Evolutionary conservation across 2,888 invertebrate genomes (phyloP), one percentile per base, ranked within the genome.

Genomic region (Biston stratarius): DNA sequence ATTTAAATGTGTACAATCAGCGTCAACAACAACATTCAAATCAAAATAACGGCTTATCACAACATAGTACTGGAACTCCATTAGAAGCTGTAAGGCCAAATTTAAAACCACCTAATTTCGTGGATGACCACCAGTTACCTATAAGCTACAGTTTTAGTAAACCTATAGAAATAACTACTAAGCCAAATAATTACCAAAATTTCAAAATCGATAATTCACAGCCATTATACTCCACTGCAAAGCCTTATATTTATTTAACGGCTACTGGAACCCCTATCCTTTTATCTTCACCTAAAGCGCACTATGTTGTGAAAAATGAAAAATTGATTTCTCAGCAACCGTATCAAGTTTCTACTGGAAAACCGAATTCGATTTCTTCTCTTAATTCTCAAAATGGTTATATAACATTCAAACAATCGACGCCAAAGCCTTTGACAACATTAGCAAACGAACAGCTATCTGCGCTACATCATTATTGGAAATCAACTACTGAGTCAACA

Each of bases 71-170:
- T 67, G 82, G 80, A 24, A 75, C 71, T 62, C 77, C 83, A 33
- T 59, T 86, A 57, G 87, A 88, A 67, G 77, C 80, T 36, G 71
- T 84, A 14, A 81, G 80, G 70, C 88, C 89, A 40, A 92, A 88
- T 69, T 73, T 92, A 3, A 88, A 88, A 64, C 91, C 91, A 34
- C 93, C 94, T 53, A 92, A 94, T 75, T 94, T 93, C 69, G 89
- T 90, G 63, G 94, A 94, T 67, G 92, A 94, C 65, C 87, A 92
- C 40, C 88, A 90, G 70, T 77, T 93, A 70, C 92, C 94, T n/a
- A 82, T 93, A 48, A 91, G 78, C 61, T 89, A 90, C 70, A 93
- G 84, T 76, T 94, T 94, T 74, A 87, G 78, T 61, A 83, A 80
- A 60, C 84, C 86, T 34, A 76, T 81, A 57, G 81, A 78, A 60